A percentile compares a stretch with the other conserved stretches of the same genome.
Evolutionary conservation across 2,888 invertebrate species (phyloP).

Genomic region (Cremastobaeus sp.): DNA sequence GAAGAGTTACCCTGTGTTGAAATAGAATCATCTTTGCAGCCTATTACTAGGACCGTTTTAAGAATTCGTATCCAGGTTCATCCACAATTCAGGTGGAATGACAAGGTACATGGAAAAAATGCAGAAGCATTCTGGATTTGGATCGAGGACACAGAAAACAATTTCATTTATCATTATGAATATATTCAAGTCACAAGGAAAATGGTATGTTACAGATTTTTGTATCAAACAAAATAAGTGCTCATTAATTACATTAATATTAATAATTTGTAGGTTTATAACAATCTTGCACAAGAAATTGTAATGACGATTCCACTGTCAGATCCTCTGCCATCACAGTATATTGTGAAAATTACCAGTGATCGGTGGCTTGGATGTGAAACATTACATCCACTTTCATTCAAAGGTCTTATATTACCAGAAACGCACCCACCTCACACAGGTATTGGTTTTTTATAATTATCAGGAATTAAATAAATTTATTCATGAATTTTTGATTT

Average conservation of each 20-base stretch:
- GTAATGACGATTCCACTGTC: constrained; percentile 96
- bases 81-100: constrained; percentile 91
- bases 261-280: constrained; percentile 74
- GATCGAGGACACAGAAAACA: constrained; percentile 97
- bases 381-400: constrained; percentile 82
- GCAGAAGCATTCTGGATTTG: constrained; percentile 97
- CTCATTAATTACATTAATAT: neutral
- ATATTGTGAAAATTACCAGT: constrained; percentile 91
- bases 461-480: too few relatives aligned
- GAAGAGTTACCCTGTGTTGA: constrained; percentile 91
- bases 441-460: constrained; percentile 77
- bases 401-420: constrained; percentile 93
- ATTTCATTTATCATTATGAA: constrained; percentile 97
- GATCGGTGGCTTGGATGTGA: constrained; percentile 89
- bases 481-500: too few relatives aligned
- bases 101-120: constrained; percentile 91
- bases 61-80: constrained; percentile 88
- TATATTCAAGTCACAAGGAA: constrained; percentile 90
- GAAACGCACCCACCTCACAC: constrained; percentile 95
- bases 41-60: constrained; percentile 95
- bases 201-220: constrained; percentile 80
- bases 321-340: constrained; percentile 94
- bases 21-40: constrained; percentile 91
- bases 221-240: neutral
- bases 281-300: constrained; percentile 88